Base-by-base conservation (phyloP, 2,888 invertebrate species). In the Drosophila nr. medialis region DNA sequence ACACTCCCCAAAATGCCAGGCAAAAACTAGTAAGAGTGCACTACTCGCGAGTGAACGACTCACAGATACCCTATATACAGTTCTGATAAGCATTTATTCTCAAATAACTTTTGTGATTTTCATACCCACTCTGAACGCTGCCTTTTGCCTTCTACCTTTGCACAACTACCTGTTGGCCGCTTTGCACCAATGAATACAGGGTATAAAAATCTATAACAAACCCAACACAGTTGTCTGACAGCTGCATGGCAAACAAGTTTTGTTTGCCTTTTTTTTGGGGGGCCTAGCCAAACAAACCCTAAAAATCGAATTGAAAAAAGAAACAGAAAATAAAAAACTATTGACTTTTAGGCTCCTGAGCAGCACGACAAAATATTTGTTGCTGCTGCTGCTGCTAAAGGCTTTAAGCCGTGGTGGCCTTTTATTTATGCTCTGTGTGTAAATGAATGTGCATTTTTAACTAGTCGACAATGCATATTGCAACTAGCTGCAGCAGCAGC, bases 161-260 rank as follows among this genome's bases (percentile, higher is more conserved):
- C 45, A 1, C 15, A 45, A 8, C 45, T 15, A 8, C 2, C 24
- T 24, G 21, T 24, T 45, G 21, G 2, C 27, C 3, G 4, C 4
- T 53, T 34, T 10, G 4, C 30, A 24, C 1, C 8, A 24, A 34
- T 10, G 15, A 18, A 6, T 15, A 24, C 5, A 36, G 53, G 34
- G 53, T 54, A 54, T 18, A 54, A 4, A 54, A 54, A 72, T 69
- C 64, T 81, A 72, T 72, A 77, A 62, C 64, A 69, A 63, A 29
- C 54, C 62, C 61, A 66, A 2, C 32, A 38, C 30, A 54, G 45
- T 34, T 49, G 53, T 32, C 61, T 56, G 77, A 72, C 78, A 78
- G 78, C 78, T 78, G 78, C 78, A 81, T 59, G 64, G 68, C 63
- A 81, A 78, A 78, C 81, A 51, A 60, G 81, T 81, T 77, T 77